phyloP scores from a whole-genome alignment of 1,140 invertebrate species.

The Rhizoglyphus robini region DNA sequence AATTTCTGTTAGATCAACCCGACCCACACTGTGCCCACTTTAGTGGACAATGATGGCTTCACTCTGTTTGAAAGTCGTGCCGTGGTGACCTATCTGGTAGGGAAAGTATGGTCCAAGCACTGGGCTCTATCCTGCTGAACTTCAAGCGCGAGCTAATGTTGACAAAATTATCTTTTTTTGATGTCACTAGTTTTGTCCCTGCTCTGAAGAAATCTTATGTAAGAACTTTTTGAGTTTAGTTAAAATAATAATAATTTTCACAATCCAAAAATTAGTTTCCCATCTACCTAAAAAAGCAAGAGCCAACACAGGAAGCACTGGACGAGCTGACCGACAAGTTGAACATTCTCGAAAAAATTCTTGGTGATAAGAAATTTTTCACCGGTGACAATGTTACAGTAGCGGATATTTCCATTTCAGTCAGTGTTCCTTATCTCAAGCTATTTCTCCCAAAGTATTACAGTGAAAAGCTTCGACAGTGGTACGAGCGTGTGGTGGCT shows the following conservation, averaged over 20 bases:
- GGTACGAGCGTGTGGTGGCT: neutral
- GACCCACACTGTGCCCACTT: too few species aligned
- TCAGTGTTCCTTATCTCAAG: constrained; percentile 23
- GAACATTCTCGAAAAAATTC: neutral
- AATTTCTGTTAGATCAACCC: too few species aligned
- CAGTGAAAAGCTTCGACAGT: neutral
- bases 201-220: constrained; percentile 25
- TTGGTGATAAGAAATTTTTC: constrained; percentile 29
- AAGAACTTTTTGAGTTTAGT: neutral
- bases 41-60: too few species aligned
- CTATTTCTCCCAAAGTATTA: constrained; percentile 28
- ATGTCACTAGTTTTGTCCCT: constrained; percentile 35
- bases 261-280: neutral
- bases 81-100: too few species aligned
- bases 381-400: constrained; percentile 46
- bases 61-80: too few species aligned
- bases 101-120: too few species aligned
- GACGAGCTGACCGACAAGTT: neutral
- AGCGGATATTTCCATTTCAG: constrained; percentile 40
- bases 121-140: too few species aligned
- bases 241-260: neutral
- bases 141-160: too few species aligned
- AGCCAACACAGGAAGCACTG: neutral
- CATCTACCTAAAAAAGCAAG: neutral
- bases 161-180: constrained; percentile 60